phyloP scores from a whole-genome alignment of 2,888 invertebrate species.

The Ormyrus thymus region DNA sequence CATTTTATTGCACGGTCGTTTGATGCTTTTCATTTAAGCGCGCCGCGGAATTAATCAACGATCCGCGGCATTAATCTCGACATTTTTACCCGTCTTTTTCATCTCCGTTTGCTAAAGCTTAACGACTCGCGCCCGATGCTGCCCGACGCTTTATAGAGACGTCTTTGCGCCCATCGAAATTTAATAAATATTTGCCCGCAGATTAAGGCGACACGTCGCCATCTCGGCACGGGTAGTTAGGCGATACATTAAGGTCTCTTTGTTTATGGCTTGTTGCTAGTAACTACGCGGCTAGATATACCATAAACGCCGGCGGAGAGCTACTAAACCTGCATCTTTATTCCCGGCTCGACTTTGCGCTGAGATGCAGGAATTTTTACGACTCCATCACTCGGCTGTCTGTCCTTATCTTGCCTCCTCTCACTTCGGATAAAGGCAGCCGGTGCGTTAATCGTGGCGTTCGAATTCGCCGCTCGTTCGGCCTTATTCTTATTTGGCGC shows the following conservation, averaged over 20 bases:
- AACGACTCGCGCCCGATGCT: no score
- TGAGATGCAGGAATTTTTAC: constrained; percentile 43
- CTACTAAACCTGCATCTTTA: constrained; percentile 29
- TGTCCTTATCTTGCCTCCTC: constrained; percentile 31
- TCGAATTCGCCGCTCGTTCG: constrained; percentile 36
- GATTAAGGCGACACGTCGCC: constrained; percentile 21
- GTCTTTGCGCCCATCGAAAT: no score
- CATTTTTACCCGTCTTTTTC: no score
- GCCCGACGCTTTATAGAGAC: no score
- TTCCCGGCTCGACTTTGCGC: neutral
- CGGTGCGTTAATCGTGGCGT: constrained; percentile 42
- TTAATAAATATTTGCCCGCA: neutral
- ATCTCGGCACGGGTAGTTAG: neutral
- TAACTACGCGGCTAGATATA: neutral
- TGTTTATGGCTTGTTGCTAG: constrained; percentile 2
- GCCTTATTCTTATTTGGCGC: constrained; percentile 38
- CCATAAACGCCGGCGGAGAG: constrained; percentile 4
- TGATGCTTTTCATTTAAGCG: no score
- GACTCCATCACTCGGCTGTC: constrained; percentile 36
- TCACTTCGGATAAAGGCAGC: constrained; percentile 20
- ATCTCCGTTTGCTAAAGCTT: no score
- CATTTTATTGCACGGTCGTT: neutral
- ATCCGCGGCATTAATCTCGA: no score
- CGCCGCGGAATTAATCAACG: no score
- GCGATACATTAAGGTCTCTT: neutral